Evolutionary conservation across 2,888 invertebrate species (phyloP).

Genomic region (Sipunculus nudus): DNA sequence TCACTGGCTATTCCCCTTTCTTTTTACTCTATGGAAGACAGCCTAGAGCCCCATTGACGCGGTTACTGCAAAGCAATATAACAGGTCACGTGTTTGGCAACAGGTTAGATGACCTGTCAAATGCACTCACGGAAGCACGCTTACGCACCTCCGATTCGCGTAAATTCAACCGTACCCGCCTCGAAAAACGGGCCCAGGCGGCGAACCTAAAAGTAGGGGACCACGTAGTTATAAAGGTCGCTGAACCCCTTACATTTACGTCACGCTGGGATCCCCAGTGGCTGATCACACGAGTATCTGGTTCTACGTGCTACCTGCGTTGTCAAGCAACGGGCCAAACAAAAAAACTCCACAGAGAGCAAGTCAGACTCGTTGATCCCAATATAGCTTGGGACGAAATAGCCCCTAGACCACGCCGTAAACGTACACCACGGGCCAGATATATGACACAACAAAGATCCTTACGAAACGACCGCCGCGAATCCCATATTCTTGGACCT

Average conservation of each 20-base stretch:
- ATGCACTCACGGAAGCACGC: background rate
- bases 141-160: background rate
- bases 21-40: slow-evolving; percentile 13
- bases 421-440: background rate
- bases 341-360: slow-evolving; percentile 1
- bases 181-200: slow-evolving; percentile 1
- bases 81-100: background rate
- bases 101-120: background rate
- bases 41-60: slow-evolving; percentile 3
- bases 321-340: slow-evolving; percentile 7
- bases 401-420: background rate
- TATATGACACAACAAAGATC: background rate
- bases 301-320: background rate
- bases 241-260: slow-evolving; percentile 5
- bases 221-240: slow-evolving; percentile 2
- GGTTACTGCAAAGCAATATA: background rate
- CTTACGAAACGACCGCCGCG: too few species aligned
- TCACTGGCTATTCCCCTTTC: slow-evolving; percentile 8
- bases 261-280: slow-evolving; percentile 16
- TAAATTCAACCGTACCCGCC: background rate
- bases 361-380: slow-evolving; percentile 11
- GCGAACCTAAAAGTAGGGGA: background rate
- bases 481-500: too few species aligned
- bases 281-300: slow-evolving; percentile 1
- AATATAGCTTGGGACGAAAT: slow-evolving; percentile 10